Evolutionary conservation across 1,140 invertebrate species (phyloP), one percentile per base, ranked within the genome.

Genomic region (Drosophila subobscura): DNA sequence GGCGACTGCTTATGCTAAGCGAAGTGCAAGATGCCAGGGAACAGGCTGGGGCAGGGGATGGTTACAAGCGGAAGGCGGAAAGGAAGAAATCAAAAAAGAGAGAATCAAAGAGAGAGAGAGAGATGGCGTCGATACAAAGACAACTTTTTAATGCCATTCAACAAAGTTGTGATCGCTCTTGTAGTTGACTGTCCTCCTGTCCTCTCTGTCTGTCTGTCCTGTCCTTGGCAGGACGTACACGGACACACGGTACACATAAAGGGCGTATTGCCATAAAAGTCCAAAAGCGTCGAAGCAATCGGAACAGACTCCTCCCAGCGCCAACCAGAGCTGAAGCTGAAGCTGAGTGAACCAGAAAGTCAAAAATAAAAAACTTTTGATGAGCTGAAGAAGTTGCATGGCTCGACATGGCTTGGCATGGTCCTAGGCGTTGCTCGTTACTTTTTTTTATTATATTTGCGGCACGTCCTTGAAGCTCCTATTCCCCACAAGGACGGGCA

Each of bases 71-170:
- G 22, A 25, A 20, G 25, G 23, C 5, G 23, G 5, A 56, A 20
- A 45, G 23, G 8, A 14, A 27, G 25, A 53, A 45, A 47, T 20
- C 7, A 49, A 41, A 27, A 12, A 58, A 8, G 20, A 37, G 2
- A 20, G 5, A 12, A 16, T 8, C 52, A 37, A 60, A 16, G 14
- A 5, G 33, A 0, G 7, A 53, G 40, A 41, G 25, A 23, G 6
- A 45, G 23, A 12, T 37, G 33, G 63, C 49, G 27, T 78, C 64
- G 57, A 85, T 85, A 77, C 64, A 84, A 73, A 73, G 64, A 79
- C 76, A 79, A 65, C 63, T 68, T 71, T 20, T 83, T 84, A 84
- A 85, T 79, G 80, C 53, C 72, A 79, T 79, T 79, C 71, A 84
- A 79, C 72, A 85, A 79, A 80, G 68, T 85, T 74, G 53, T 55